Evolutionary conservation across 2,797 vertebrate species (phyloP), one percentile per base, ranked within the genome.

Genomic region (Chelon auratus): DNA sequence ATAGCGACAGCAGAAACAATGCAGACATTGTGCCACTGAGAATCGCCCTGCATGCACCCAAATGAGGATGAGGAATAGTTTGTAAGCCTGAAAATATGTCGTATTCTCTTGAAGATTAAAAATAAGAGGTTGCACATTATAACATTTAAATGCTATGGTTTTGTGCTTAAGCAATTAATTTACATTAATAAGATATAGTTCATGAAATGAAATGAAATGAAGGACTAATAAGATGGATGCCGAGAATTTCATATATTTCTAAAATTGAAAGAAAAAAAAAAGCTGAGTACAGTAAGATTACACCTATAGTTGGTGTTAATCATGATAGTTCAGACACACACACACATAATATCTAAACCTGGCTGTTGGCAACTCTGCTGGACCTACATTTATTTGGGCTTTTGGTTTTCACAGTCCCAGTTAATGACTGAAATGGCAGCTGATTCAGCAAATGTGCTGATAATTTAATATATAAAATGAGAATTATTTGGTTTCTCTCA

Each of bases 141-240:
- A 2, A 20, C 1, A 9, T 26, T n/a, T 60, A 57, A 56, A 4
- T 3, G 1, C 18, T 42, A 30, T 30, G 2, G 11, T 71, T 56
- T 68, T 65, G 0, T 66, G 11, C 66, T 63, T 15, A 78, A 78
- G 51, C 37, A 54, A 42, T 51, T 52, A 67, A 36, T 65, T 17
- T 0, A 57, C 15, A 40, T 12, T 59, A 68, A 71, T 51, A 26
- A 13, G 2, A 62, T 57, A 40, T 11, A 17, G 24, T 50, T 50
- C 36, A 42, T 26, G 40, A 50, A 22, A 58, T 10, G 3, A 58
- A 73, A 17, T 39, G 5, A 53, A n/a, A 53, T 18, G 1, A 24
- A 26, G 24, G 22, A 24, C 13, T 62, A 10, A 58, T 56, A 50
- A 48, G 26, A 33, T 13, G 30, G 48, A 57, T 26, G 3, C 24